Conservation (phyloP, 2,888 invertebrate species). For the Mantis religiosa region DNA sequence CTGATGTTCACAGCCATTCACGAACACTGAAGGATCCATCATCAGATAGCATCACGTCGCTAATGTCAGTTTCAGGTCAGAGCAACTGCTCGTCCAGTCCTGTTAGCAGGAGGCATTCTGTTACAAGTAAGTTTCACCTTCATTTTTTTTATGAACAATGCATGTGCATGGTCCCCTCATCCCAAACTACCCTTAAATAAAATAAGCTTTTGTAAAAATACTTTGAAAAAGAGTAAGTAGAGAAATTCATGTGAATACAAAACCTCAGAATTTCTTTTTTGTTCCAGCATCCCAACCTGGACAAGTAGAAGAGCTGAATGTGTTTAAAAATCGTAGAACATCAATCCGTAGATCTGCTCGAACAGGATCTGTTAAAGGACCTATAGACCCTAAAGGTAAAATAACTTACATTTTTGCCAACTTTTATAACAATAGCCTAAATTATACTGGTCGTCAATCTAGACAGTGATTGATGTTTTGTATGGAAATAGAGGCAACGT, state of each 20-base stretch:
- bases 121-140: constrained; percentile 62
- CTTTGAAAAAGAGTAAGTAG: no score
- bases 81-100: constrained; percentile 79
- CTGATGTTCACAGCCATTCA: constrained; percentile 52
- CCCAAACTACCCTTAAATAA: no score
- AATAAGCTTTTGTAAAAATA: no score
- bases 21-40: constrained; percentile 54
- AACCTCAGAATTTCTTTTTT: not conserved
- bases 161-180: no score
- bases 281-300: constrained; percentile 60
- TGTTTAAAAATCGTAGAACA: constrained; percentile 72
- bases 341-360: constrained; percentile 74
- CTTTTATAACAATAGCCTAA: no score
- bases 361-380: constrained; percentile 56
- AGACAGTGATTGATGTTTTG: no score
- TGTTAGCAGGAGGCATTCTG: constrained; percentile 71
- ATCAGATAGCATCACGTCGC: constrained; percentile 67
- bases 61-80: constrained; percentile 71
- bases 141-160: no score
- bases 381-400: constrained; percentile 53
- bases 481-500: no score
- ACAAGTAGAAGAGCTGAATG: constrained; percentile 59
- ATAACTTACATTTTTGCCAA: no score
- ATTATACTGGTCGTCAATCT: no score
- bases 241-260: no score